A percentile compares a stretch with the other conserved stretches of the same genome.
These are phyloP conservation scores for Vireo griseus DNA, from an alignment of 2,797 vertebrate species.

Conservation along the genomic window DNA sequence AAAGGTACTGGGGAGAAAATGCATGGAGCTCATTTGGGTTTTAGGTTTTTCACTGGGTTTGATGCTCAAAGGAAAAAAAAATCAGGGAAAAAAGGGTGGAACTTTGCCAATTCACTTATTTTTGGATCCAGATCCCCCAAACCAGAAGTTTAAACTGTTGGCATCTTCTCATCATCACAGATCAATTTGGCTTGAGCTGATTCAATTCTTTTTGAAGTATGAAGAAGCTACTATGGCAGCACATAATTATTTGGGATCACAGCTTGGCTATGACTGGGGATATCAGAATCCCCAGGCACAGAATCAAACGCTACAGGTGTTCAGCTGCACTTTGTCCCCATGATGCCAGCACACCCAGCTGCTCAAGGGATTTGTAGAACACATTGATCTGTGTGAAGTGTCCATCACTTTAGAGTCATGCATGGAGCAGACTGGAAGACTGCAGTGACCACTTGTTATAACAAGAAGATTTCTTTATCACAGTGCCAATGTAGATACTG, in stretches of 20 bases:
- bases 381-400: not conserved
- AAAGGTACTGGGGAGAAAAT: not conserved
- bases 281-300: not conserved
- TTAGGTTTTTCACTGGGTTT: not conserved
- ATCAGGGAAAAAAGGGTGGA: not conserved
- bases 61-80: not conserved
- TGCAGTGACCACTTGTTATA: not conserved
- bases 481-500: rapidly evolving
- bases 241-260: not conserved
- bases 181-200: not conserved
- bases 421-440: not conserved
- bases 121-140: not conserved
- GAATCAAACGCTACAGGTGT: not conserved
- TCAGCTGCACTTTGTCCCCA: not conserved
- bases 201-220: not conserved
- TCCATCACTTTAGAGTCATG: not conserved
- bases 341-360: not conserved
- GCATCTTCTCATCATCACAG: not conserved
- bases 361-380: not conserved
- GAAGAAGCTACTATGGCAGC: not conserved
- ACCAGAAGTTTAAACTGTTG: not conserved
- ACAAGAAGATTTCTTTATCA: not conserved
- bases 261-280: not conserved
- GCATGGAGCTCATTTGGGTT: not conserved
- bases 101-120: not conserved